These are phyloP conservation scores for Leucophora obtusa DNA, from an alignment of 2,888 invertebrate genomes.

Conservation along the genomic window DNA sequence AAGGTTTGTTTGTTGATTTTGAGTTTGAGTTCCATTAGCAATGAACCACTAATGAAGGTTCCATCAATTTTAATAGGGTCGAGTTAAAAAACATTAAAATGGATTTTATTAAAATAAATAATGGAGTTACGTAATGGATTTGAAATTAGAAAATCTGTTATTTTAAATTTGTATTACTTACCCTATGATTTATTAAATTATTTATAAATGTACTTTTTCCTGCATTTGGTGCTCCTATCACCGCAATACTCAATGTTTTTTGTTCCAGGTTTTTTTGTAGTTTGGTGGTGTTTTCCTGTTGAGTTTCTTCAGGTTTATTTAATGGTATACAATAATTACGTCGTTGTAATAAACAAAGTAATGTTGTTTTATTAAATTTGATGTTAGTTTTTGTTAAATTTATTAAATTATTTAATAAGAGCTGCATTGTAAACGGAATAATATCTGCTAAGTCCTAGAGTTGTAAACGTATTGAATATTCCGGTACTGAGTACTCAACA, in stretches of 20 bases:
- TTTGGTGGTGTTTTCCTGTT: neutral
- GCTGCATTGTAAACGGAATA: conserved; percentile 27
- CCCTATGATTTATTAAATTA: conserved; percentile 87
- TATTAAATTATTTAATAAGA: conserved; percentile 38
- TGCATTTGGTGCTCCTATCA: conserved; percentile 95
- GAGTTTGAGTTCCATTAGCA: too few relatives aligned
- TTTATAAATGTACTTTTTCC: conserved; percentile 98
- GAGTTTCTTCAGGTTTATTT: conserved; percentile 16
- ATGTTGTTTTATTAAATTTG: conserved; percentile 1
- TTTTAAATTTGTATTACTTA: conserved; percentile 75
- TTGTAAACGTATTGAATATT: too few relatives aligned
- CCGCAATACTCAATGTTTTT: conserved; percentile 82
- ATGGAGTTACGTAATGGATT: too few relatives aligned
- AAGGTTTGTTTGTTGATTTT: too few relatives aligned
- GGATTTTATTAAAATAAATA: too few relatives aligned
- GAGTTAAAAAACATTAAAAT: too few relatives aligned
- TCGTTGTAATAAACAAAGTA: neutral
- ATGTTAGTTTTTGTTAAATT: conserved; percentile 30
- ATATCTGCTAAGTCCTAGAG: too few relatives aligned
- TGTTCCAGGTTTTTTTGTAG: conserved; percentile 55
- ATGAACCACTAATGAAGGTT: too few relatives aligned
- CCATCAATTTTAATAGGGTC: too few relatives aligned
- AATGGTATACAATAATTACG: conserved; percentile 8
- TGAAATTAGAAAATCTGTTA: too few relatives aligned
- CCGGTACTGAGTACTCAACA: too few relatives aligned